Conservation (phyloP, 2,113 vertebrate species). For the Hippolais icterina region DNA sequence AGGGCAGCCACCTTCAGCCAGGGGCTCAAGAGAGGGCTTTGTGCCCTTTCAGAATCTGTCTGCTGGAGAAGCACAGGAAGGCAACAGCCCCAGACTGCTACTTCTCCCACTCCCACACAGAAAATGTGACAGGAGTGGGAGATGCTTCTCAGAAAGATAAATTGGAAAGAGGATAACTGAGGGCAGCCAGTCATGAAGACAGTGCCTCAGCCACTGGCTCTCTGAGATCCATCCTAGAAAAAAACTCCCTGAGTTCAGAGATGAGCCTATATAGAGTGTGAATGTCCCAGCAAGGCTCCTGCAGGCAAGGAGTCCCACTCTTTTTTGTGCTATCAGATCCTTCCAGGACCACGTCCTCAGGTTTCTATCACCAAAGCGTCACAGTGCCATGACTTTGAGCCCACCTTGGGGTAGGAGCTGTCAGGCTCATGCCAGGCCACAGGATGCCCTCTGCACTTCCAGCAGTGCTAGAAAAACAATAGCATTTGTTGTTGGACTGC, state of each 20-base stretch:
- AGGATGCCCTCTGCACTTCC: not conserved
- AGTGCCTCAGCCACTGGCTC: not conserved
- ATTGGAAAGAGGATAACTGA: not conserved
- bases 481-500: not conserved
- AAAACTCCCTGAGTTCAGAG: not conserved
- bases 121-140: not conserved
- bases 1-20: not conserved
- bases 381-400: not conserved
- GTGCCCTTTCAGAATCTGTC: not conserved
- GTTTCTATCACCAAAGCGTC: not conserved
- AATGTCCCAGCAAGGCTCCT: not conserved
- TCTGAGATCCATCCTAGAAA: not conserved
- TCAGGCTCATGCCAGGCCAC: not conserved
- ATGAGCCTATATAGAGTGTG: not conserved
- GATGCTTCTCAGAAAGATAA: not conserved
- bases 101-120: not conserved
- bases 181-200: not conserved
- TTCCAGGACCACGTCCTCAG: fast-evolving
- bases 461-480: not conserved
- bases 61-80: not conserved
- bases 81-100: not conserved
- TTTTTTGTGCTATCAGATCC: not conserved
- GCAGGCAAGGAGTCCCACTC: not conserved
- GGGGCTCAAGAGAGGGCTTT: not conserved
- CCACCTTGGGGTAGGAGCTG: fast-evolving